Base-by-base conservation (phyloP, 2,113 vertebrate genomes). In the Phasianus colchicus region DNA sequence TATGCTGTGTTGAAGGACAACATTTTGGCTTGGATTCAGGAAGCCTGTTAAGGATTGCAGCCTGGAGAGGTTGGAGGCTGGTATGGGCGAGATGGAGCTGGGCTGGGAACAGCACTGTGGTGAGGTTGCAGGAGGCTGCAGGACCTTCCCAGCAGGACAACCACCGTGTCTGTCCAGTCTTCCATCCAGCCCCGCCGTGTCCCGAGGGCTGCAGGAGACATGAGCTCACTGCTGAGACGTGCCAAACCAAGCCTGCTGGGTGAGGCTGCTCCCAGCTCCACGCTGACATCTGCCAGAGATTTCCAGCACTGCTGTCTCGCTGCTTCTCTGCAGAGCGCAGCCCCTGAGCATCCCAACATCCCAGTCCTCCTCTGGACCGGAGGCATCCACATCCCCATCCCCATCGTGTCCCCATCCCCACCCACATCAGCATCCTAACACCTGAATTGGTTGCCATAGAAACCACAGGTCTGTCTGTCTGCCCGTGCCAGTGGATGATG, bases 131-230 rank as follows among this genome's bases (percentile, higher is more conserved):
- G 65, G 0, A 22, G 34, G 58, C 54, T 19, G 3, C 0, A 0
- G n/a, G 52, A 6, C 32, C 15, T 48, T 36, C 52, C 71, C 66
- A 3, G 38, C 2, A 21, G 0, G 65, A 52, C 47, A 64, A 8
- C 1, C 1, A 38, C 1, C 1, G 1, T 57, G 34, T 43, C 52
- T 7, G 1, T 7, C 10, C 16, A 0, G 27, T n/a, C 18, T 1
- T 20, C 43, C 5, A 1, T 27, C 60, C 82, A 30, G 74, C 83
- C 38, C 83, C 16, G 24, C 89, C 2, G 4, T 2, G 52, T 69
- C 78, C 84, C 9, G 25, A 10, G 82, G 78, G 20, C 11, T 76
- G 78, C 84, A 72, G 74, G 55, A 75, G 74, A 38, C 48, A 2
- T 79, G 94, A 92, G 83, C 93, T 95, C 95, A 50, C 29, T 45